Evolutionary conservation across 2,113 vertebrate genomes (phyloP).

Genomic region (Phodopus roborovskii): DNA sequence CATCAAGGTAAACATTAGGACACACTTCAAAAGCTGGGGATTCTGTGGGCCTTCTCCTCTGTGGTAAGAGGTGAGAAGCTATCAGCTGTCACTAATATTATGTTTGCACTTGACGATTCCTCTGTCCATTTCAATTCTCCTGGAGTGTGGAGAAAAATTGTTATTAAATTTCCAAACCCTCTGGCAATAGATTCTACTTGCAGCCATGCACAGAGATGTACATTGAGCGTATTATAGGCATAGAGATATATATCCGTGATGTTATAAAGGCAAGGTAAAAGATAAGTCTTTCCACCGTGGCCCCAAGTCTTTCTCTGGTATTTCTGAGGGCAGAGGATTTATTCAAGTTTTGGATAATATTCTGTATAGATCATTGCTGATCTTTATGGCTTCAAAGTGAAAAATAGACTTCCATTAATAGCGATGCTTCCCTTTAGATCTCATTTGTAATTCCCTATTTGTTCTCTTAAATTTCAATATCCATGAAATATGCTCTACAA

Average conservation of each 20-base stretch:
- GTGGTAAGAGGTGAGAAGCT: slow-evolving; percentile 57
- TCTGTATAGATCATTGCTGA: slow-evolving; percentile 76
- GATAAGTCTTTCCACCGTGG: slow-evolving; percentile 11
- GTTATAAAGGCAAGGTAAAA: slow-evolving; percentile 56
- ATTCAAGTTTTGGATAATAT: slow-evolving; percentile 76
- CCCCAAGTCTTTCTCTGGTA: slow-evolving; percentile 49
- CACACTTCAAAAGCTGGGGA: background rate
- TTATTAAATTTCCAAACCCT: slow-evolving; percentile 55
- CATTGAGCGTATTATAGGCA: slow-evolving; percentile 10
- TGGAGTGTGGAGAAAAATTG: slow-evolving; percentile 50
- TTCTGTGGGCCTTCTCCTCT: background rate
- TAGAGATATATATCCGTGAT: slow-evolving; percentile 42
- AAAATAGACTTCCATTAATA: slow-evolving; percentile 74
- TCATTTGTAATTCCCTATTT: slow-evolving; percentile 80
- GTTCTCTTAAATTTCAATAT: slow-evolving; percentile 77
- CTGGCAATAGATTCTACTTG: slow-evolving; percentile 14
- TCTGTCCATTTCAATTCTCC: slow-evolving; percentile 51
- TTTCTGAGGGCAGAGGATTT: slow-evolving; percentile 72
- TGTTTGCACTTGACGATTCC: slow-evolving; percentile 10
- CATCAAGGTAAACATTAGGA: slow-evolving; percentile 18
- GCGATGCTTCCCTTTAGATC: slow-evolving; percentile 79
- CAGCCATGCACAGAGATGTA: slow-evolving; percentile 58
- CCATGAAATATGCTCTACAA: slow-evolving; percentile 73
- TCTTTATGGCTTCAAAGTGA: slow-evolving; percentile 79
- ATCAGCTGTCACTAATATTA: slow-evolving; percentile 44